Percentiles rank a stretch among this genome's conserved stretches.
Conservation (phyloP, 2,888 invertebrate genomes). For the Minunthozetes semirufus region DNA sequence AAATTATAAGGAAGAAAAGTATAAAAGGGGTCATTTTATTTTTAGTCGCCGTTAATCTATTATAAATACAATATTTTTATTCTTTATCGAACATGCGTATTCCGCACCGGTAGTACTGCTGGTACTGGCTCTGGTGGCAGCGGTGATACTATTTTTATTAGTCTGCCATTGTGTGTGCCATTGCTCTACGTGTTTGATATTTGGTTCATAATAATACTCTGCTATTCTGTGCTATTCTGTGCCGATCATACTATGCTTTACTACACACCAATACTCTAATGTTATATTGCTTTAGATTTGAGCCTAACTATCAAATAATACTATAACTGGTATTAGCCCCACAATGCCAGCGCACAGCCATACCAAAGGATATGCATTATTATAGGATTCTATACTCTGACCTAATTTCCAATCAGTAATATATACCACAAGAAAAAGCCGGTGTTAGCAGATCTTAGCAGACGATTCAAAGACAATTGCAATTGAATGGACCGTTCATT, state of each 20-base stretch:
- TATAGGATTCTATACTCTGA: neutral
- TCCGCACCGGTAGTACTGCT: neutral
- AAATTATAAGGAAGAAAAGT: constrained; percentile 5
- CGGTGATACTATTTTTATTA: constrained; percentile 28
- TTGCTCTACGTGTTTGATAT: constrained; percentile 22
- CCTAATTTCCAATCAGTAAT: constrained; percentile 17
- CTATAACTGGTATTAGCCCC: neutral
- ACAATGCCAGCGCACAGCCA: neutral
- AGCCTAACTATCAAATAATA: constrained; percentile 25
- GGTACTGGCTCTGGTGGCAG: neutral
- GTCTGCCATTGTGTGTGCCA: constrained; percentile 8
- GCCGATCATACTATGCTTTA: neutral
- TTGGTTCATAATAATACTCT: constrained; percentile 13
- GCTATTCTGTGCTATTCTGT: neutral
- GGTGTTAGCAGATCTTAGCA: too few relatives aligned
- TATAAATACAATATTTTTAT: constrained; percentile 30
- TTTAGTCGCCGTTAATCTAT: constrained; percentile 25
- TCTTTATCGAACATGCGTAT: constrained; percentile 21
- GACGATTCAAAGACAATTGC: too few relatives aligned
- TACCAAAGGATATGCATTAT: constrained; percentile 21
- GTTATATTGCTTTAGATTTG: constrained; percentile 26
- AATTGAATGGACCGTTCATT: too few relatives aligned
- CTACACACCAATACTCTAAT: constrained; percentile 8
- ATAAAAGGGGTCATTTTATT: constrained; percentile 28
- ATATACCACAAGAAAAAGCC: too few relatives aligned